Conservation (phyloP, 2,113 vertebrate genomes). For the Prunella fulvescens region DNA sequence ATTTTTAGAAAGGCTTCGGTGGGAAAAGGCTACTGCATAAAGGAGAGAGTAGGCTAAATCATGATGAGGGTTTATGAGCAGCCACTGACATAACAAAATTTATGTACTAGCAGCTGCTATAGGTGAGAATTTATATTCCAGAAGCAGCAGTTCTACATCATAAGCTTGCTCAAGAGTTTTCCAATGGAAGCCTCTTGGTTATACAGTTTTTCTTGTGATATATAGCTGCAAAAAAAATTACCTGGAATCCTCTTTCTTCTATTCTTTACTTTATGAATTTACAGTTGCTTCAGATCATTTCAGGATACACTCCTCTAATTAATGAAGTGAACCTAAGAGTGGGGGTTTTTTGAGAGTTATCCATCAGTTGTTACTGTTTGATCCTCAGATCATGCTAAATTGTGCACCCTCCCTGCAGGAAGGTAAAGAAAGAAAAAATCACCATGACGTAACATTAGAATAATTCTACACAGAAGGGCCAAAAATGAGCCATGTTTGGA, state of each 20-base stretch:
- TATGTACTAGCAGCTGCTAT: not conserved
- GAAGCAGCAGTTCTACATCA: not conserved
- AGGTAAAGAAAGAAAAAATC: not conserved
- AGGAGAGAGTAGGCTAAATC: not conserved
- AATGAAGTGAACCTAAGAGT: not conserved
- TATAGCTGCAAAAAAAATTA: not conserved
- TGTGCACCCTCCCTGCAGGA: not conserved
- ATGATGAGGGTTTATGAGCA: not conserved
- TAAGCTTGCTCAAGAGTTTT: not conserved
- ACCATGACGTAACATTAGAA: not conserved
- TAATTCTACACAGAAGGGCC: not conserved
- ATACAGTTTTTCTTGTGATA: not conserved
- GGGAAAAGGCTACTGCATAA: not conserved
- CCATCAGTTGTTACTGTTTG: not conserved
- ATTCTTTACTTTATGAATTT: not conserved
- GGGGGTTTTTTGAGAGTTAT: fast-evolving
- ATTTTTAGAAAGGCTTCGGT: not conserved
- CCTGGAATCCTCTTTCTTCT: not conserved
- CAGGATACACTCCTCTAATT: not conserved
- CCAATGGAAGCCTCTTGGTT: not conserved
- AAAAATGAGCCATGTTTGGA: not conserved
- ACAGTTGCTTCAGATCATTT: not conserved
- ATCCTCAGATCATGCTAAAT: not conserved
- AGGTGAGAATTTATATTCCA: not conserved
- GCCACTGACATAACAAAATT: not conserved